Percentiles rank a stretch among this genome's conserved stretches.
phyloP scores from a whole-genome alignment of 2,888 invertebrate genomes.

The Amblyjoppa proteus region DNA sequence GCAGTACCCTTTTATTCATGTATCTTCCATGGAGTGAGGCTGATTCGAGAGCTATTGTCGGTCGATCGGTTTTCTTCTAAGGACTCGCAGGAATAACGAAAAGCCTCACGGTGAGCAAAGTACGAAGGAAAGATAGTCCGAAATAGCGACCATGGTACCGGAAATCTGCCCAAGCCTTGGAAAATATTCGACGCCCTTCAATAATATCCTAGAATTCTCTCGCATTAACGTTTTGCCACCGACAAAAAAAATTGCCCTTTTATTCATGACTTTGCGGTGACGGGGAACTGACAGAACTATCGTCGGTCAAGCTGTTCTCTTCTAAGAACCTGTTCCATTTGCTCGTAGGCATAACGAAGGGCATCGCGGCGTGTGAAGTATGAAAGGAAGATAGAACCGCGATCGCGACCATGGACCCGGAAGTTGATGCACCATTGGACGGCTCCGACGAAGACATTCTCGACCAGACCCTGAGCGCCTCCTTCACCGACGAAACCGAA shows the following conservation, averaged over 20 bases:
- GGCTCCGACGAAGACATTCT: slow-evolving; percentile 60
- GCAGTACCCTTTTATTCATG: not conserved
- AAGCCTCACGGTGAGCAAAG: not conserved
- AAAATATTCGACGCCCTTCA: too few relatives aligned
- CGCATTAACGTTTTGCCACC: not conserved
- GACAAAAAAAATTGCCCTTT: not conserved
- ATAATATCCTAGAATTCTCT: too few relatives aligned
- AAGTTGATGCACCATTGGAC: slow-evolving; percentile 52
- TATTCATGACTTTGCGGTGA: not conserved
- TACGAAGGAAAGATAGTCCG: not conserved
- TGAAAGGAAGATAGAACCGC: slow-evolving; percentile 2
- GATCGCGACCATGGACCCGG: slow-evolving; percentile 51
- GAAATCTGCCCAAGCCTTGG: not conserved
- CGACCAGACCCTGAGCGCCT: slow-evolving; percentile 64
- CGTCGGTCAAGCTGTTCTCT: not conserved
- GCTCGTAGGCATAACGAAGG: not conserved
- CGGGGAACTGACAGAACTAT: not conserved
- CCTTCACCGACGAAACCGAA: slow-evolving; percentile 65
- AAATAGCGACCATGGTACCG: slow-evolving; percentile 45
- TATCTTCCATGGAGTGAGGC: not conserved
- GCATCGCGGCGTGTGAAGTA: not conserved
- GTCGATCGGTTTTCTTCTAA: not conserved
- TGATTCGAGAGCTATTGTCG: not conserved
- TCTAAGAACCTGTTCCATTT: not conserved
- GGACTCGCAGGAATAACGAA: not conserved